Evolutionary conservation across 2,113 vertebrate genomes (phyloP), one percentile per base, ranked within the genome.

Genomic region (Sapajus apella): DNA sequence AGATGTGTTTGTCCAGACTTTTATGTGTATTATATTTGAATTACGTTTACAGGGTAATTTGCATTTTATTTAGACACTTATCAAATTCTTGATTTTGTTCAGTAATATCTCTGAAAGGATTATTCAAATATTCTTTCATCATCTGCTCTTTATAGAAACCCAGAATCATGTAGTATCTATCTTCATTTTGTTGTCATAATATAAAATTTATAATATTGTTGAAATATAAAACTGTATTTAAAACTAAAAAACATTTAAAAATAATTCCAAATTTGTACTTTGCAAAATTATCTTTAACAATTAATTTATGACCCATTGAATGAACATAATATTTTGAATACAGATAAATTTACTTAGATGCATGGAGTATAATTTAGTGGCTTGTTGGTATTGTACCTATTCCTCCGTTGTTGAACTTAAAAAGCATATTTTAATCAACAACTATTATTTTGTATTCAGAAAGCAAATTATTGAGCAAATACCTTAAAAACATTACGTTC

Each of bases 1-100:
- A 61, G 61, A 45, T 47, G 1, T 75, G 85, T 79, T 50, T 94
- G 17, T 8, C 21, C 56, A 92, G 66, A 70, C 4, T 97, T 98
- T 95, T 95, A 84, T 64, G 27, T 37, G 4, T 89, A 55, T 92
- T 86, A 47, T 86, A 95, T 76, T 97, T 93, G 37, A 77, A 77
- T 91, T 96, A 88, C 1, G 32, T 93, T 97, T 50, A 82, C 95
- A 76, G 2, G 37, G 21, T 94, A 45, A 23, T 96, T 98, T 97
- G 27, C 91, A 90, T 97, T 98, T 98, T 98, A 91, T 97, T 97
- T 85, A 97, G 97, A 97, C 92, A 91, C 86, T 97, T 97, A 96
- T 97, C 66, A 95, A 96, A 93, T 81, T 97, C 32, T 27, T 58
- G 87, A 96, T 94, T 97, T 98, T 97, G 95, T 97, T 97, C 79